Conservation (phyloP, 2,113 vertebrate species). For the Bombycilla garrulus region DNA sequence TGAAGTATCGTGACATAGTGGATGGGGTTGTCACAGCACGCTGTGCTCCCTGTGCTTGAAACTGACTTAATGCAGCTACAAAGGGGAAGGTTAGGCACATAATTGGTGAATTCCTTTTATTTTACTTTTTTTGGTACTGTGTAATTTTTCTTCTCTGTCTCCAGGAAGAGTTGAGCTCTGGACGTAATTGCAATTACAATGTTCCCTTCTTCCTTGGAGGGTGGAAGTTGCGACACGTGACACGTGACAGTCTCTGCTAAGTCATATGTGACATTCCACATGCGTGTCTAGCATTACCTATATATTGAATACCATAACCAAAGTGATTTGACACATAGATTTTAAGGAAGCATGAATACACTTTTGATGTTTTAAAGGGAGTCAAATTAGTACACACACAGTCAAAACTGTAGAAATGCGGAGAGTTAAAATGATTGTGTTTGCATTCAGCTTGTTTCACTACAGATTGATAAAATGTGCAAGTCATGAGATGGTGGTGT, state of each 20-base stretch:
- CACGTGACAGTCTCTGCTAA: neutral
- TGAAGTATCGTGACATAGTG: neutral
- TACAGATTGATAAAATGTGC: neutral
- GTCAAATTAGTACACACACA: neutral
- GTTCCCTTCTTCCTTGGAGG: neutral
- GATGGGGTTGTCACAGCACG: neutral
- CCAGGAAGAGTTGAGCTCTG: neutral
- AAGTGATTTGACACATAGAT: neutral
- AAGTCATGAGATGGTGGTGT: neutral
- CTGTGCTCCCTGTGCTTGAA: neutral
- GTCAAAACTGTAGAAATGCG: neutral
- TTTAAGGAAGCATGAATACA: neutral
- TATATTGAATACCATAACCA: neutral
- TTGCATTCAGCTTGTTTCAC: neutral
- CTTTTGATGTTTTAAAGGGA: neutral
- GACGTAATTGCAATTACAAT: fast-evolving
- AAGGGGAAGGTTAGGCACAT: neutral
- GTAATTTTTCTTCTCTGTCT: neutral
- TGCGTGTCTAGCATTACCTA: neutral
- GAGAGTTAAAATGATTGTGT: neutral
- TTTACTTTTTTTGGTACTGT: neutral
- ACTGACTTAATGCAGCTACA: neutral
- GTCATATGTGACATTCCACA: neutral
- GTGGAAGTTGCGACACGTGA: neutral
- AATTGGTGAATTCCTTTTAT: neutral